These are phyloP conservation scores for Ctenopoma multispine DNA, from an alignment of 2,797 vertebrate species.

Conservation along the genomic window DNA sequence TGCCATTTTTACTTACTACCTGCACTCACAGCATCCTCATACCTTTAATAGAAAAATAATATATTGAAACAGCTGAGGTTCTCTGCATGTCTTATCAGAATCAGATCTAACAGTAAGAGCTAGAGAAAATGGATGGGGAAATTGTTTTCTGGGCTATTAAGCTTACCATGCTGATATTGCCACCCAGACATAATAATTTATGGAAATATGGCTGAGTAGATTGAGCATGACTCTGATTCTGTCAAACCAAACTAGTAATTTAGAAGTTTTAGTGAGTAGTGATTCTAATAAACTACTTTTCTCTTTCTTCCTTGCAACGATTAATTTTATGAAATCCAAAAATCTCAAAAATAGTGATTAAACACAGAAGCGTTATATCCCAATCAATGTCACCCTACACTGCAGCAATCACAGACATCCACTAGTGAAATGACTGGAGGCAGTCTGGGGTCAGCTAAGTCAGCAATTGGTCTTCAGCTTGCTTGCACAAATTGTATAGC, in stretches of 20 bases:
- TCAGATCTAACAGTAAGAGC: background rate
- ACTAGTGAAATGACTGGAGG: constrained; percentile 28
- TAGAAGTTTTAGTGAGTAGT: background rate
- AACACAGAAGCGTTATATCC: constrained; percentile 28
- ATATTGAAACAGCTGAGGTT: background rate
- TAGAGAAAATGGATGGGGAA: background rate
- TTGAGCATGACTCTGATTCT: background rate
- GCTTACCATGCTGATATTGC: background rate
- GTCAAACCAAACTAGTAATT: constrained; percentile 18
- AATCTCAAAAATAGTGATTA: constrained; percentile 47
- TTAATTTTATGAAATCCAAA: constrained; percentile 31
- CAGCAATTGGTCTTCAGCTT: background rate
- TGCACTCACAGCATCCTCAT: background rate
- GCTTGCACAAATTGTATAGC: constrained; percentile 4
- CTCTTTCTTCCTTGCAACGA: constrained; percentile 3
- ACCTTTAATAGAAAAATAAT: background rate
- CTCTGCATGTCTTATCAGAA: background rate
- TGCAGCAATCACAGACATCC: constrained; percentile 19
- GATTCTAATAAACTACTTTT: constrained; percentile 15
- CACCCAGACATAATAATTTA: background rate
- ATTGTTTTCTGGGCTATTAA: background rate
- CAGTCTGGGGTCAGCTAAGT: background rate
- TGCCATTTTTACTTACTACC: background rate
- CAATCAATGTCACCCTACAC: constrained; percentile 28
- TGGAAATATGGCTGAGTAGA: background rate